A percentile compares a stretch with the other conserved stretches of the same genome.
Evolutionary conservation across 2,888 invertebrate genomes (phyloP).

Genomic region (Euplagia quadripunctaria): DNA sequence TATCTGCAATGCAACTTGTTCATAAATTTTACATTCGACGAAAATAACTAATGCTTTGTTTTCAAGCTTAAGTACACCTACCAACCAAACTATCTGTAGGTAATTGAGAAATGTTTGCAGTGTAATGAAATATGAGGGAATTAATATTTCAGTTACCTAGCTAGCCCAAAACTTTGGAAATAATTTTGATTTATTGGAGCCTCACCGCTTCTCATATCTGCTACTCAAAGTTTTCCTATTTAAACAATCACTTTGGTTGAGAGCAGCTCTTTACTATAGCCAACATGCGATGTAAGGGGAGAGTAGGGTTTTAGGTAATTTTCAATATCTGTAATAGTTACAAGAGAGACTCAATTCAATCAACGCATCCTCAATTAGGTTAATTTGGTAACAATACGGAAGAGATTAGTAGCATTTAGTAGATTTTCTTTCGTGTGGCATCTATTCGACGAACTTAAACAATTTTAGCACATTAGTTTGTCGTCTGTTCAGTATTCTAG

Average conservation of each 20-base stretch:
- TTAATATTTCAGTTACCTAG: slow-evolving; percentile 75
- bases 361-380: slow-evolving; percentile 3
- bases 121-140: slow-evolving; percentile 68
- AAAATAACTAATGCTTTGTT: slow-evolving; percentile 42
- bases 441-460: slow-evolving; percentile 8
- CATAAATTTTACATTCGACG: slow-evolving; percentile 29
- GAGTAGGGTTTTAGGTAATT: slow-evolving; percentile 37
- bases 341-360: slow-evolving; percentile 9
- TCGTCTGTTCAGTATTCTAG: neutral
- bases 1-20: no score
- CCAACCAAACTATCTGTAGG: slow-evolving; percentile 60
- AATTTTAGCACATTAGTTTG: neutral
- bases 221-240: slow-evolving; percentile 69
- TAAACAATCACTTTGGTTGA: slow-evolving; percentile 61
- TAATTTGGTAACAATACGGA: slow-evolving; percentile 1
- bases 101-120: slow-evolving; percentile 66
- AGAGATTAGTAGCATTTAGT: no score
- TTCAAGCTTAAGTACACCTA: slow-evolving; percentile 40
- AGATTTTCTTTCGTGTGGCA: neutral
- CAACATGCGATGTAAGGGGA: slow-evolving; percentile 24
- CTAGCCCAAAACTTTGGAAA: slow-evolving; percentile 72
- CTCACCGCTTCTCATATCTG: slow-evolving; percentile 67
- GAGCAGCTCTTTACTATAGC: slow-evolving; percentile 29
- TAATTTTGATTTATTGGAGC: slow-evolving; percentile 77
- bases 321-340: neutral